A percentile compares a stretch with the other conserved stretches of the same genome.
Conservation (phyloP, 1,140 invertebrate genomes). For the Drosophila jambulina region DNA sequence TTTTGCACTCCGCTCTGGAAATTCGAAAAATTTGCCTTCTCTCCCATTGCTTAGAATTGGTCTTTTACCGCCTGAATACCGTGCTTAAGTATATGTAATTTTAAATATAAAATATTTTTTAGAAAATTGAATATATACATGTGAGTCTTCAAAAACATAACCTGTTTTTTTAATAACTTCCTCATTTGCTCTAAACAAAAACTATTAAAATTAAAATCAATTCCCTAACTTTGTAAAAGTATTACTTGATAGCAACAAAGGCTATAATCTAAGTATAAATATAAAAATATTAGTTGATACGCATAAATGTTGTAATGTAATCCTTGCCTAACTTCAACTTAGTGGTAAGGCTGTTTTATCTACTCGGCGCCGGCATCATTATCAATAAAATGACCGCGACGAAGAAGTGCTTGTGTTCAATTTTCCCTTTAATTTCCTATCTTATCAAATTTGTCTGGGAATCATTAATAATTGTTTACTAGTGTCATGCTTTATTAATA, state of each 20-base stretch:
- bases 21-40: too few species aligned
- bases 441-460: conserved; percentile 10
- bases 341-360: background rate
- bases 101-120: too few species aligned
- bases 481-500: background rate
- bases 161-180: background rate
- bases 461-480: conserved; percentile 18
- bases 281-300: background rate
- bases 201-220: too few species aligned
- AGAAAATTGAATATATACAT: too few species aligned
- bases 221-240: too few species aligned
- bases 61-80: too few species aligned
- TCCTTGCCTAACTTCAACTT: background rate
- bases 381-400: background rate
- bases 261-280: background rate
- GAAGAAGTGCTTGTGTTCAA: background rate
- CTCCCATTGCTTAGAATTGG: too few species aligned
- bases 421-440: background rate
- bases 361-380: background rate
- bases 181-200: background rate
- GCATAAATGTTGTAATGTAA: background rate
- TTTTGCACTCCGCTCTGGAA: too few species aligned
- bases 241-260: too few species aligned
- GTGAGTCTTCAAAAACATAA: too few species aligned
- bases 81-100: too few species aligned